A percentile compares a stretch with the other conserved stretches of the same genome.
Conservation (phyloP, 2,113 vertebrate genomes). For the Apteryx owenii region DNA sequence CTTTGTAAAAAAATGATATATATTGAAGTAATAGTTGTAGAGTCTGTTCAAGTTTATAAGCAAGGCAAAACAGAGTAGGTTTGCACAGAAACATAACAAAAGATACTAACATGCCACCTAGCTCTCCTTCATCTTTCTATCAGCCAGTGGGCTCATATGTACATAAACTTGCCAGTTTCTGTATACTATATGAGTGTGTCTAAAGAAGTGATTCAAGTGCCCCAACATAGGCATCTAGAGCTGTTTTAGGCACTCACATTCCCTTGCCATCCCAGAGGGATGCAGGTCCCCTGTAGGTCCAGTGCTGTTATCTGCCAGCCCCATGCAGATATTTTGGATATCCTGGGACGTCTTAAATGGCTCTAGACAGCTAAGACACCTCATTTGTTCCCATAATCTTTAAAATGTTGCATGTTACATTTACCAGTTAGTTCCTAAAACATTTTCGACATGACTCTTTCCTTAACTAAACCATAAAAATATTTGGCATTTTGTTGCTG, state of each 20-base stretch:
- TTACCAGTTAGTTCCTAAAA: neutral
- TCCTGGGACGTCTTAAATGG: neutral
- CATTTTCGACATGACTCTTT: neutral
- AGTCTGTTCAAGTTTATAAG: neutral
- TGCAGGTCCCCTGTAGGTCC: neutral
- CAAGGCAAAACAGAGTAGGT: neutral
- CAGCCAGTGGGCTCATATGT: accelerated
- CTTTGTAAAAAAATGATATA: neutral
- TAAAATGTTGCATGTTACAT: neutral
- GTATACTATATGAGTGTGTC: neutral
- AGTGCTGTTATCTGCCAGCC: neutral
- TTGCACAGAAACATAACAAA: neutral
- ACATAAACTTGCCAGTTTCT: neutral
- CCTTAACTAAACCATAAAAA: neutral
- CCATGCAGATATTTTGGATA: neutral
- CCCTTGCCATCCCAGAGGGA: neutral
- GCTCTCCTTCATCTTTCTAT: neutral
- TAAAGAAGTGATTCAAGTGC: accelerated
- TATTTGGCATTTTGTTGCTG: neutral
- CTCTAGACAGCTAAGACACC: neutral
- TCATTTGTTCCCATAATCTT: neutral
- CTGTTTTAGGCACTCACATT: neutral
- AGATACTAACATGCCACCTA: neutral
- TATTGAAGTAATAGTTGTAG: neutral
- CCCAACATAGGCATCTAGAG: neutral